These are phyloP conservation scores for Xanthorhoe spadicearia DNA, from an alignment of 2,888 invertebrate genomes.

Conservation along the genomic window DNA sequence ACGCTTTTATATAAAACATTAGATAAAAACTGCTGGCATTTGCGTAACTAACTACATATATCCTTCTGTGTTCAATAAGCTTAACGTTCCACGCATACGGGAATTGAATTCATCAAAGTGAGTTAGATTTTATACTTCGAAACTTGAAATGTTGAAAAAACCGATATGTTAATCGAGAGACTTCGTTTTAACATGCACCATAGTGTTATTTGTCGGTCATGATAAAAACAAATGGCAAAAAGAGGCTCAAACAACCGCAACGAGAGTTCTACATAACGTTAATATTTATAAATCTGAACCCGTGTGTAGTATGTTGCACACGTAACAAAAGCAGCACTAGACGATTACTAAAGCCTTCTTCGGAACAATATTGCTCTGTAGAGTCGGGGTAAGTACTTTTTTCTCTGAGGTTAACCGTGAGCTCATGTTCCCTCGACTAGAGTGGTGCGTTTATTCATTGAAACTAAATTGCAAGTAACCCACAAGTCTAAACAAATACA, in stretches of 20 bases:
- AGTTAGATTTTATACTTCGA: no score
- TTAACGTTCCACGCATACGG: no score
- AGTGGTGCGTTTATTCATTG: neutral
- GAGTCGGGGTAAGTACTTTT: conserved; percentile 5
- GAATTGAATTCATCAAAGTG: no score
- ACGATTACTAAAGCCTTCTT: conserved; percentile 20
- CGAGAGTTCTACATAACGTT: conserved; percentile 4
- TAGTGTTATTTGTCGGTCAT: neutral
- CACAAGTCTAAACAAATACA: neutral
- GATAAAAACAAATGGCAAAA: conserved; percentile 1
- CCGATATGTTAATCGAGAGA: neutral
- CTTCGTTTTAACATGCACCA: neutral
- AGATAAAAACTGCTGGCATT: no score
- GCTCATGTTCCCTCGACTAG: no score
- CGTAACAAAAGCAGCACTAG: conserved; percentile 6
- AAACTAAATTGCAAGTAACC: neutral
- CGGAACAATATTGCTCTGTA: conserved; percentile 17
- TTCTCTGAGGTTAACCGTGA: neutral
- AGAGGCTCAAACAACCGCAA: conserved; percentile 1
- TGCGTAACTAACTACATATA: no score
- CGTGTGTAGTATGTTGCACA: conserved; percentile 10
- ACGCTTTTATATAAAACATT: no score
- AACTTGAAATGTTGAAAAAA: neutral
- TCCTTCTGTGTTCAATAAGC: no score
- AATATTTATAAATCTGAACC: conserved; percentile 16